phyloP scores from a whole-genome alignment of 2,797 vertebrate species.

The Microctenopoma lineatum region DNA sequence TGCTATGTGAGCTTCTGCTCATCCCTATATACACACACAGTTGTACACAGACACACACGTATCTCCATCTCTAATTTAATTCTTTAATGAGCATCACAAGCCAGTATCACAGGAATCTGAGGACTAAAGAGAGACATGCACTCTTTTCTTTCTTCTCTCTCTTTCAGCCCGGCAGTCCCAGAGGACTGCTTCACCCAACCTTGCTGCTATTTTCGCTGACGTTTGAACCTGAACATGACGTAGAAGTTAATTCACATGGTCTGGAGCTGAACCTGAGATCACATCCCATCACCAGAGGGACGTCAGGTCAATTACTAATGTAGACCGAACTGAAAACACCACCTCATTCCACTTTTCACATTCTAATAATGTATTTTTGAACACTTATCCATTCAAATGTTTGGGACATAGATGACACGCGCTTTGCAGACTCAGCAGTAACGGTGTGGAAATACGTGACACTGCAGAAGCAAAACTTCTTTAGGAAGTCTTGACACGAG shows the following conservation, averaged over 20 bases:
- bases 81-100: constrained; percentile 80
- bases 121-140: constrained; percentile 37
- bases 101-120: constrained; percentile 72
- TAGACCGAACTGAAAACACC: background rate
- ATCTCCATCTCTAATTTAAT: constrained; percentile 75
- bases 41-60: constrained; percentile 18
- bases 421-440: constrained; percentile 11
- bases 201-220: constrained; percentile 39
- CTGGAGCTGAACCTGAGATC: constrained; percentile 42
- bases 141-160: constrained; percentile 9
- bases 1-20: constrained; percentile 29
- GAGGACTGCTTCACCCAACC: constrained; percentile 11
- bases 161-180: background rate
- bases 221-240: constrained; percentile 49
- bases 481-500: background rate
- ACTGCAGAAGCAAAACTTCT: constrained; percentile 3
- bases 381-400: background rate
- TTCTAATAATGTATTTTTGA: background rate
- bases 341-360: constrained; percentile 15
- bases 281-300: constrained; percentile 33
- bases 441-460: background rate
- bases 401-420: background rate
- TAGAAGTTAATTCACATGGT: constrained; percentile 51
- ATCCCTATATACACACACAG: constrained; percentile 31
- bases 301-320: constrained; percentile 28